Evolutionary conservation across 2,113 vertebrate genomes (phyloP), one percentile per base, ranked within the genome.

Genomic region (Melozone crissalis): DNA sequence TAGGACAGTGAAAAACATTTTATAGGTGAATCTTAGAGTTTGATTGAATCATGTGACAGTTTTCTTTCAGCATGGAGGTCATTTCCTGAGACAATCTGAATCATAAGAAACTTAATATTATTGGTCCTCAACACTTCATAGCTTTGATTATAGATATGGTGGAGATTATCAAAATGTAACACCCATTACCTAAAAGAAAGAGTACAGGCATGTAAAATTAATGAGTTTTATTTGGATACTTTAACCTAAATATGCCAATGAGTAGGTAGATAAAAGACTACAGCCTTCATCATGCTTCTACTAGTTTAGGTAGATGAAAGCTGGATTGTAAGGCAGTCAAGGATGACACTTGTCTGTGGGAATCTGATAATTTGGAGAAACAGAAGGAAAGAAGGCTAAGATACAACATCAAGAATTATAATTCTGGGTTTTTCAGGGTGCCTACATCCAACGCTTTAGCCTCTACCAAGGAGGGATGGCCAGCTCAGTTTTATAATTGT

Each of bases 191-290:
- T 46, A 66, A 82, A 91, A 84, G 15, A 91, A 93, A 74, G 39
- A 55, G 24, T 51, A 15, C 18, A 80, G 10, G 10, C 46, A 83
- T 71, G 63, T 63, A 91, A 88, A 94, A 93, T 86, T 81, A 86
- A 87, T 44, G 41, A 44, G 33, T 0, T 22, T 83, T 85, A 46
- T 88, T 93, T 85, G 30, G 1, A 21, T 77, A 57, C 24, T 77
- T 92, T 49, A 55, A 14, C 82, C 83, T 90, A 86, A 93, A 93
- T 93, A 67, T 54, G 83, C 47, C 83, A 90, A 27, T 59, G 44
- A 86, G 30, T 28, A 71, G 33, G 47, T 52, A 92, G 88, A 85
- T 92, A 95, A 95, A 95, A 94, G 72, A 81, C 35, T 78, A n/a
- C 10, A 71, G 19, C 8, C 39, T 77, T 94, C 65, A 80, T 67